phyloP scores from a whole-genome alignment of 2,797 vertebrate species.

The Pempheris klunzingeri region DNA sequence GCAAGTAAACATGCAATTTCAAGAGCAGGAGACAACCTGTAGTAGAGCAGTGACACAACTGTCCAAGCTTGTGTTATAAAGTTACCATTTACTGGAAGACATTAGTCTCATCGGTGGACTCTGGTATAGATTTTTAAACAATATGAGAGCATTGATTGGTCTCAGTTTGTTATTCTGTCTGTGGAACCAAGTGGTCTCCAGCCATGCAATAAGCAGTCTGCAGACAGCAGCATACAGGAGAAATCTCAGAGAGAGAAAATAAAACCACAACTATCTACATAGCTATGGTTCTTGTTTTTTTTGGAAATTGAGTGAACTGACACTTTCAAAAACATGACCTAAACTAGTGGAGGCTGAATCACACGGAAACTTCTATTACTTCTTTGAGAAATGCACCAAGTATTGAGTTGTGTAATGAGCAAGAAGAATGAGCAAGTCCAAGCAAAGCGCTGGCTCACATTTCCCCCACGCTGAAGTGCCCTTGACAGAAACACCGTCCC shows the following conservation, averaged over 20 bases:
- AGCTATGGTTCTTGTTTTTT: no score
- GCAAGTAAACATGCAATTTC: not conserved
- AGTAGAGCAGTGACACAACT: not conserved
- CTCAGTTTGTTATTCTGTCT: constrained; percentile 1
- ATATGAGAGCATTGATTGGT: not conserved
- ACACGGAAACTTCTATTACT: no score
- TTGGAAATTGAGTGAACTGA: not conserved
- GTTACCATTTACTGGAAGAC: not conserved
- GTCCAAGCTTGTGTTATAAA: not conserved
- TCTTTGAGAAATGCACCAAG: no score
- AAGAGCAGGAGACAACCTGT: not conserved
- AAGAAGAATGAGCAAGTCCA: no score
- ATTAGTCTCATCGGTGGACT: constrained; percentile 8
- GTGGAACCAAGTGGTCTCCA: not conserved
- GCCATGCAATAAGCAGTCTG: not conserved
- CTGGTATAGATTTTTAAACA: not conserved
- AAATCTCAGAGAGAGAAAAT: not conserved
- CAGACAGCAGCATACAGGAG: not conserved
- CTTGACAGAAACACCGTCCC: constrained; percentile 15
- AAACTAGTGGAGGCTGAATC: no score
- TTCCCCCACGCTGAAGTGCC: constrained; percentile 17
- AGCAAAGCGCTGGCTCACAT: not conserved
- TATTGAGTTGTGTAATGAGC: no score
- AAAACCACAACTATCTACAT: not conserved
- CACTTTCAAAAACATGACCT: not conserved